Evolutionary conservation across 2,888 invertebrate species (phyloP).

Genomic region (Coleophora deauratella): DNA sequence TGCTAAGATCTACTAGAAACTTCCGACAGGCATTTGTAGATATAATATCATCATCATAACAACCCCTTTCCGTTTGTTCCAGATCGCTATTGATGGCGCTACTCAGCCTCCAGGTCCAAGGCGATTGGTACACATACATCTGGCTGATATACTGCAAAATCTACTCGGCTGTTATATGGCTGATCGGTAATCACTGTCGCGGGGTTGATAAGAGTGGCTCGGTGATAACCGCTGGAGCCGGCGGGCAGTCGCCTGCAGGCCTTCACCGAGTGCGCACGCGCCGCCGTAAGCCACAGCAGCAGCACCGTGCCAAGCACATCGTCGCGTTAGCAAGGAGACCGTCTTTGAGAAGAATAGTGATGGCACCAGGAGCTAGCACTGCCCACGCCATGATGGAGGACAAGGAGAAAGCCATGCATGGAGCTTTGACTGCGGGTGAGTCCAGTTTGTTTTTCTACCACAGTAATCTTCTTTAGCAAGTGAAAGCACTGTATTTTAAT

Average conservation of each 20-base stretch:
- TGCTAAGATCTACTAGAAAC: too few relatives aligned
- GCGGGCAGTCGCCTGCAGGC: slow-evolving; percentile 57
- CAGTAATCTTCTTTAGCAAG: too few relatives aligned
- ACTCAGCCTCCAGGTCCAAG: slow-evolving; percentile 52
- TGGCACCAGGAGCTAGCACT: slow-evolving; percentile 74
- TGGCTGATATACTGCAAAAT: slow-evolving; percentile 63
- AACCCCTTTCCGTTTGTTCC: slow-evolving; percentile 34
- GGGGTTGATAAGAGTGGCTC: slow-evolving; percentile 64
- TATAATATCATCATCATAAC: neutral
- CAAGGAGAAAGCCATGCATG: slow-evolving; percentile 61
- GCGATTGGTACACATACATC: slow-evolving; percentile 58
- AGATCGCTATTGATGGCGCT: slow-evolving; percentile 68
- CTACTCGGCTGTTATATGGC: slow-evolving; percentile 59
- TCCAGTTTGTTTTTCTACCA: slow-evolving; percentile 8
- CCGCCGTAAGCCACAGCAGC: slow-evolving; percentile 47
- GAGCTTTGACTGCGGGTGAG: slow-evolving; percentile 48
- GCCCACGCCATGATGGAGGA: slow-evolving; percentile 71
- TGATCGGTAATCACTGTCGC: slow-evolving; percentile 64
- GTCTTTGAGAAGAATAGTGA: slow-evolving; percentile 62
- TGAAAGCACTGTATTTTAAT: too few relatives aligned
- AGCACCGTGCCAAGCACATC: slow-evolving; percentile 50
- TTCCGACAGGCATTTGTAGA: too few relatives aligned
- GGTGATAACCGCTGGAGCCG: slow-evolving; percentile 59
- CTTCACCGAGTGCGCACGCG: slow-evolving; percentile 67
- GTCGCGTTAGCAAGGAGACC: slow-evolving; percentile 62